Conservation (phyloP, 2,888 invertebrate species). For the Lamproptera curius region DNA sequence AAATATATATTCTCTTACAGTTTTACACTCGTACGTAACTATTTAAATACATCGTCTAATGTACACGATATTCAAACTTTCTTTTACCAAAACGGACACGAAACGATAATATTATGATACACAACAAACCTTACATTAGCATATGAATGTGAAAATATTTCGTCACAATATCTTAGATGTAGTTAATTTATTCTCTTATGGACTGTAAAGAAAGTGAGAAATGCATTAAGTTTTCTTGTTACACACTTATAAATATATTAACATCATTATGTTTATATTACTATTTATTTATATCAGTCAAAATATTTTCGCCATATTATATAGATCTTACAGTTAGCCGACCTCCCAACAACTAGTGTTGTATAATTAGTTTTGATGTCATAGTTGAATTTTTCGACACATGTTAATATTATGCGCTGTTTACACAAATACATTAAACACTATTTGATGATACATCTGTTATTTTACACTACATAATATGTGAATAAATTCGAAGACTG, state of each 20-base stretch:
- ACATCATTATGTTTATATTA: constrained; percentile 67
- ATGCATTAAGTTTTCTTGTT: constrained; percentile 72
- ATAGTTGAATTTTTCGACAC: constrained; percentile 9
- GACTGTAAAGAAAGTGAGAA: constrained; percentile 76
- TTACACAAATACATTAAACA: constrained; percentile 16
- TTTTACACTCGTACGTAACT: constrained; percentile 67
- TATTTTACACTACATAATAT: constrained; percentile 7
- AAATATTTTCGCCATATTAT: constrained; percentile 68
- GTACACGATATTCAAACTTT: constrained; percentile 68
- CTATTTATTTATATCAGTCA: constrained; percentile 66
- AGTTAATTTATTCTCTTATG: constrained; percentile 63
- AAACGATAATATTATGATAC: constrained; percentile 63
- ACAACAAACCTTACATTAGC: constrained; percentile 68
- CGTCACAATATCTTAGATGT: constrained; percentile 69
- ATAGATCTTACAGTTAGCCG: constrained; percentile 33
- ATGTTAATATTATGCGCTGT: constrained; percentile 8
- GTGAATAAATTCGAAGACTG: constrained; percentile 17
- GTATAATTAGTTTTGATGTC: too few species aligned
- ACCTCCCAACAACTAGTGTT: constrained; percentile 10
- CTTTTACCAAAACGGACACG: constrained; percentile 62
- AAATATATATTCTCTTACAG: constrained; percentile 74
- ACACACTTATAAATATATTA: constrained; percentile 73
- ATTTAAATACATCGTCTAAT: constrained; percentile 70
- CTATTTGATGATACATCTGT: constrained; percentile 6
- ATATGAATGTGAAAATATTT: constrained; percentile 76